Evolutionary conservation across 2,113 vertebrate genomes (phyloP), one percentile per base, ranked within the genome.

Genomic region (Aptenodytes patagonicus): DNA sequence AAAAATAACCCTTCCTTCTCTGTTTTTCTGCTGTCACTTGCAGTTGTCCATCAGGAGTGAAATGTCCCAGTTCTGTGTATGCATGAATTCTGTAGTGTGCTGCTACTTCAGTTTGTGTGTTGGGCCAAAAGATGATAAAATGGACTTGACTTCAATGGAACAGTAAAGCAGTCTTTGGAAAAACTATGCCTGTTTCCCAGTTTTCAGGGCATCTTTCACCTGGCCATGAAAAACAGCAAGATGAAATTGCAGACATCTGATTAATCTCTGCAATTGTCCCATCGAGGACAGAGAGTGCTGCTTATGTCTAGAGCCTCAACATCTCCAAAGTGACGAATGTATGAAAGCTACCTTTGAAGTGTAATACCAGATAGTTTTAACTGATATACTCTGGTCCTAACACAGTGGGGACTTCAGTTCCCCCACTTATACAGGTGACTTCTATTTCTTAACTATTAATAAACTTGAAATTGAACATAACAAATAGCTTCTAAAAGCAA

Each of bases 1-100:
- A 66, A 97, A 93, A 96, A 90, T 95, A 95, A 62, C 61, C 49
- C 36, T 76, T 68, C 69, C 20, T 76, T 89, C 61, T 87, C 73
- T 70, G 34, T 75, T 75, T 87, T 85, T 78, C 75, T 76, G 42
- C 89, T 1, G 0, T 77, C 73, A 83, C 58, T 91, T 95, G 73
- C 57, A 54, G 77, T 47, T 93, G 82, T 85, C 89, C 62, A 40
- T 85, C 75, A 89, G 62, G 32, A 89, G 13, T 62, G 62, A 87
- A 62, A 89, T 54, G 66, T 72, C 84, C 75, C 70, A 62, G 34
- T 87, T 95, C 64, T 70, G 44, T 17, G 32, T 69, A 12, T 49
- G 87, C 28, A 19, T 68, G 38, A 51, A 42, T 94, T 94, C 70
- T 90, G 47, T 64, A 66, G 57, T 1, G 1, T 75, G 66, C 61